Percentiles rank a stretch among this genome's conserved stretches.
Evolutionary conservation across 2,113 vertebrate genomes (phyloP).

Genomic region (Brevimyrus niger): DNA sequence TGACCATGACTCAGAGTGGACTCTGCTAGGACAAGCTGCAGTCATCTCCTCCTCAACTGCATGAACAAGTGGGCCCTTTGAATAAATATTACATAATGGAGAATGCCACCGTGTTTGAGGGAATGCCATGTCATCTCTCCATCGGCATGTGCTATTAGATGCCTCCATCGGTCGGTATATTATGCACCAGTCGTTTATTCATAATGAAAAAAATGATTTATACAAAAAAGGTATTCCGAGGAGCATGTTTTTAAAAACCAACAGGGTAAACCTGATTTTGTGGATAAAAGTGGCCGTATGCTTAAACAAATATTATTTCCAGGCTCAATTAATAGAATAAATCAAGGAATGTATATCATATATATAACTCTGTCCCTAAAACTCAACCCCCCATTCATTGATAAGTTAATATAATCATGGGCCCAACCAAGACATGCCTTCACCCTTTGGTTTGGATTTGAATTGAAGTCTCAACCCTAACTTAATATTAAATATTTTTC

Average conservation of each 20-base stretch:
- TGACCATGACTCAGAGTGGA: slow-evolving; percentile 19
- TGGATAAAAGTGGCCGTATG: neutral
- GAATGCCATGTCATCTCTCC: slow-evolving; percentile 38
- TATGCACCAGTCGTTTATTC: neutral
- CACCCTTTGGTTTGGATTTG: neutral
- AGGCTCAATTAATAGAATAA: neutral
- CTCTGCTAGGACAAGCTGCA: slow-evolving; percentile 27
- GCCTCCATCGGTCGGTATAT: slow-evolving; percentile 19
- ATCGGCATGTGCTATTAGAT: slow-evolving; percentile 26
- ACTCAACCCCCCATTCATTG: neutral
- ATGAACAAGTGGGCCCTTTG: slow-evolving; percentile 47
- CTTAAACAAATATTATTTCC: neutral
- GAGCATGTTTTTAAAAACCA: neutral
- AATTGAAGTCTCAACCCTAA: neutral
- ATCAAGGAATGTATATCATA: neutral
- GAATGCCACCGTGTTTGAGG: slow-evolving; percentile 31
- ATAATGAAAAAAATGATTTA: neutral
- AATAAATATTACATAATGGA: slow-evolving; percentile 49
- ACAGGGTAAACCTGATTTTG: neutral
- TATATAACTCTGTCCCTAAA: neutral
- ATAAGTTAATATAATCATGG: neutral
- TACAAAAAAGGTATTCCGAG: neutral
- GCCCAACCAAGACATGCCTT: neutral
- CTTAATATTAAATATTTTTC: neutral
- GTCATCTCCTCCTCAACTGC: slow-evolving; percentile 45